phyloP scores from a whole-genome alignment of 2,888 invertebrate species.

The Heterodera filipjevi region DNA sequence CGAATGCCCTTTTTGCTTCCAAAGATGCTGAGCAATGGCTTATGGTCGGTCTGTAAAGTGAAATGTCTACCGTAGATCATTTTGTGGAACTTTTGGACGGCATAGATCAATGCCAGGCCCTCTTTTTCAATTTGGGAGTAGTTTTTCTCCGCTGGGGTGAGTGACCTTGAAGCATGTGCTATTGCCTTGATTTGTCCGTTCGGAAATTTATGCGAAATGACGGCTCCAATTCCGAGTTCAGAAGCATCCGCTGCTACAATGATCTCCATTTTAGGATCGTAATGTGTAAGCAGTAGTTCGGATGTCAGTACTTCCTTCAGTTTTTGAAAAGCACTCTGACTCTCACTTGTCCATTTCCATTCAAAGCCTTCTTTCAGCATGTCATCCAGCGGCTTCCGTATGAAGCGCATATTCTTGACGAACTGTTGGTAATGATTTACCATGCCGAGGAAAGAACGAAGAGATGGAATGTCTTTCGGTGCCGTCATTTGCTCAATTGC shows the following conservation, averaged over 20 bases:
- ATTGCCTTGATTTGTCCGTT: constrained; percentile 51
- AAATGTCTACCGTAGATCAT: constrained; percentile 67
- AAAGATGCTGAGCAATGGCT: constrained; percentile 62
- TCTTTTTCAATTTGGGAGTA: constrained; percentile 59
- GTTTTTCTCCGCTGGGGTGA: constrained; percentile 43
- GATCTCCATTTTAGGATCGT: constrained; percentile 56
- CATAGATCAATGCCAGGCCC: constrained; percentile 66
- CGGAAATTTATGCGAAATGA: constrained; percentile 47
- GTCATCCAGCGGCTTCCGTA: constrained; percentile 46
- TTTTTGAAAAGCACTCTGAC: constrained; percentile 39
- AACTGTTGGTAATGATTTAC: constrained; percentile 41
- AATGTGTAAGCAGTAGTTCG: constrained; percentile 48
- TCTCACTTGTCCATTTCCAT: constrained; percentile 38
- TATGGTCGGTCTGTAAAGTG: constrained; percentile 54
- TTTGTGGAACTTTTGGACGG: constrained; percentile 66
- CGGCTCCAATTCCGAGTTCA: constrained; percentile 60
- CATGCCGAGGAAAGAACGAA: constrained; percentile 33
- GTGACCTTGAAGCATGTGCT: constrained; percentile 38
- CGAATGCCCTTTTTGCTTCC: constrained; percentile 51
- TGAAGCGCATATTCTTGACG: constrained; percentile 29
- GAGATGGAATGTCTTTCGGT: constrained; percentile 24
- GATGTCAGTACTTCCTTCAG: constrained; percentile 52
- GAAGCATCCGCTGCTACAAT: constrained; percentile 66
- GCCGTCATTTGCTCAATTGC: constrained; percentile 35
- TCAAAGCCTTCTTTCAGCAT: constrained; percentile 40